Conservation (phyloP, 2,797 vertebrate species). For the Alca torda region DNA sequence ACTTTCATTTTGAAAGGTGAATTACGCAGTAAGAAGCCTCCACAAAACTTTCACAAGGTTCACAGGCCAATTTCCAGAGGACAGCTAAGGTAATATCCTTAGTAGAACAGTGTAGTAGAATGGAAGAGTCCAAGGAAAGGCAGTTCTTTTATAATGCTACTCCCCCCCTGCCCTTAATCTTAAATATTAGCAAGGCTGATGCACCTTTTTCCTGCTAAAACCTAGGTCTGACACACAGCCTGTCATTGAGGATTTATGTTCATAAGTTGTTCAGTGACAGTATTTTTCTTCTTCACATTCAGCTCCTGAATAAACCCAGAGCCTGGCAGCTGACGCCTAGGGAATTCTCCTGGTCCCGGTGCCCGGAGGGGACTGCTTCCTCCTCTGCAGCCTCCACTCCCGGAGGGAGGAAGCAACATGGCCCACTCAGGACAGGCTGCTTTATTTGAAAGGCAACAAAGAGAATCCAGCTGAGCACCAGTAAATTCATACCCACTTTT, state of each 20-base stretch:
- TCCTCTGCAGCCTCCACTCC: background rate
- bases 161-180: background rate
- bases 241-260: background rate
- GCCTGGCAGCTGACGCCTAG: background rate
- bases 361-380: rapidly evolving
- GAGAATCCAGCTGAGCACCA: background rate
- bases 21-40: background rate
- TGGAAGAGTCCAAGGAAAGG: background rate
- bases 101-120: background rate
- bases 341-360: background rate
- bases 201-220: background rate
- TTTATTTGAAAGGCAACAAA: background rate
- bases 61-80: background rate
- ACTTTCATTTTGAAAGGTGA: background rate
- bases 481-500: background rate
- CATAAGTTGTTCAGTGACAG: background rate
- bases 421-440: background rate
- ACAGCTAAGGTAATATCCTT: background rate
- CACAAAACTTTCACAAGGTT: background rate
- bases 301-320: background rate
- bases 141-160: background rate
- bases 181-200: background rate
- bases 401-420: background rate
- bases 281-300: background rate
- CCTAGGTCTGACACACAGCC: background rate